Conservation (phyloP, 2,888 invertebrate species). For the Agonopterix heracliana region DNA sequence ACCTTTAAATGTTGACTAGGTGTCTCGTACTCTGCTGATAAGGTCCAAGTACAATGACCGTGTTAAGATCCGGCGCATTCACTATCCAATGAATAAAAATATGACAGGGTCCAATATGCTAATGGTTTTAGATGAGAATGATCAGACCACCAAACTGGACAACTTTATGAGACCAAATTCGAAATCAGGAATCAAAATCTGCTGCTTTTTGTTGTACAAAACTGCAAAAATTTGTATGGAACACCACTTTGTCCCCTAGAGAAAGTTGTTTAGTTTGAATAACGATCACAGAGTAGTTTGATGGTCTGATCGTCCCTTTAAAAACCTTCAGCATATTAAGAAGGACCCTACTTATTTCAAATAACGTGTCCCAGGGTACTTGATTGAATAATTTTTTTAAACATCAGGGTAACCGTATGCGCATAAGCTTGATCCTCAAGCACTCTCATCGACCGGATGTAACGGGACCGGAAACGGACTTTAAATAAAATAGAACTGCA, state of each 20-base stretch:
- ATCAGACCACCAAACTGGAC: no score
- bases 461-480: slow-evolving; percentile 63
- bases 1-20: slow-evolving; percentile 67
- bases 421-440: slow-evolving; percentile 42
- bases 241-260: no score
- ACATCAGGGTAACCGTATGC: slow-evolving; percentile 32
- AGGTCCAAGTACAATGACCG: slow-evolving; percentile 67
- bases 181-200: no score
- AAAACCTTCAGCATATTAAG: not conserved
- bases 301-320: not conserved
- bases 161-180: no score
- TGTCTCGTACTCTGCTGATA: slow-evolving; percentile 51
- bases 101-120: no score
- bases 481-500: slow-evolving; percentile 43
- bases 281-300: no score
- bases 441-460: slow-evolving; percentile 61
- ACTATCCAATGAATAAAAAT: no score
- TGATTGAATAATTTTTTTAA: slow-evolving; percentile 20
- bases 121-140: no score
- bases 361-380: slow-evolving; percentile 36
- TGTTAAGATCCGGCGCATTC: slow-evolving; percentile 22
- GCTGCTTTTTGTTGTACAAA: no score
- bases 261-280: no score
- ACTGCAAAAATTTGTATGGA: no score
- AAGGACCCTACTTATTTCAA: not conserved